A percentile compares a stretch with the other conserved stretches of the same genome.
Conservation (phyloP, 2,888 invertebrate species). For the Orchestes rusci region DNA sequence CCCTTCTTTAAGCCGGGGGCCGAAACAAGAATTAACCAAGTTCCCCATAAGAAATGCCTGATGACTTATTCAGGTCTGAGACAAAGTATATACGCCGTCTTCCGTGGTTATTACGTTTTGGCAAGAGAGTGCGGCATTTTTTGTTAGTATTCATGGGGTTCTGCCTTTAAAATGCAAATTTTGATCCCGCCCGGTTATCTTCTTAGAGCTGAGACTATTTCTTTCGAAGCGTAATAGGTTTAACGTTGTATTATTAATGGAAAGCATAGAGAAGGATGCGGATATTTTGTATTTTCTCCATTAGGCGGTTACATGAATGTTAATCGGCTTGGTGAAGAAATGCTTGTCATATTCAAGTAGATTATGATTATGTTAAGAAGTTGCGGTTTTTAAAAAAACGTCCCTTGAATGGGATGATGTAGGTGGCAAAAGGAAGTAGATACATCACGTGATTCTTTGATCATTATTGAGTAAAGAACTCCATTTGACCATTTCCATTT, state of each 20-base stretch:
- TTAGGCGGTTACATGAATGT: conserved; percentile 19
- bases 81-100: conserved; percentile 15
- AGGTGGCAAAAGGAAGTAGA: no score
- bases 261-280: conserved; percentile 23
- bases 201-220: conserved; percentile 25
- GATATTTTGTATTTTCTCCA: conserved; percentile 19
- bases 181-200: conserved; percentile 23
- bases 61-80: conserved; percentile 22
- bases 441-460: no score
- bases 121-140: conserved; percentile 18
- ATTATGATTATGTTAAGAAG: no score
- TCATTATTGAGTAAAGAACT: no score
- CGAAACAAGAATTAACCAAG: conserved; percentile 31
- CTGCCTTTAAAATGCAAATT: conserved; percentile 31
- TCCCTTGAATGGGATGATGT: no score
- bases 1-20: conserved; percentile 12
- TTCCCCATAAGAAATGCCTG: conserved; percentile 28
- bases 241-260: conserved; percentile 26
- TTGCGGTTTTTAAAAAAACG: no score
- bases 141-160: conserved; percentile 30
- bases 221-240: conserved; percentile 24
- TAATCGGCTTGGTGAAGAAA: conserved; percentile 8
- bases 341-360: no score
- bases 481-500: no score
- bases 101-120: conserved; percentile 20